A percentile compares a stretch with the other conserved stretches of the same genome.
Evolutionary conservation across 30 jellyfish, hydroid and myxozoan genomes (phyloP).

Genomic region (Nemopilema nomurai): DNA sequence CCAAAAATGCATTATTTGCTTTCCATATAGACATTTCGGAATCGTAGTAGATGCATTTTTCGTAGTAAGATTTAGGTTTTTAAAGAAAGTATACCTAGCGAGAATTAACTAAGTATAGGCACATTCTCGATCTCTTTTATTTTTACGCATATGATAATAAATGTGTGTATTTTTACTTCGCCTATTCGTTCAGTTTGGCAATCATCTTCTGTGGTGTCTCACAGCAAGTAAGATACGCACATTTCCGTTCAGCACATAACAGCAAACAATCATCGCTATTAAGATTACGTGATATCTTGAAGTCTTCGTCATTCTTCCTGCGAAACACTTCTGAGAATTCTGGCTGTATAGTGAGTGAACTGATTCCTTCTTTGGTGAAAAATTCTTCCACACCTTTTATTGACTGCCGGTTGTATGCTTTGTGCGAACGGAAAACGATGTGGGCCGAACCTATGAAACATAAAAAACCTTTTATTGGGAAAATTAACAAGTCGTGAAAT

Average conservation of each 20-base stretch:
- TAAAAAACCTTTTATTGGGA: no score
- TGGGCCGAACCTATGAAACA: constrained; percentile 86
- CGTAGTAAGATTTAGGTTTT: no score
- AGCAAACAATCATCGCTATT: constrained; percentile 34
- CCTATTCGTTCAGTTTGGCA: constrained; percentile 12
- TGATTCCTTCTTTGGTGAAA: constrained; percentile 77
- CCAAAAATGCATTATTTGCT: no score
- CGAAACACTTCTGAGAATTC: constrained; percentile 55
- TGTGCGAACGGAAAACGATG: constrained; percentile 61
- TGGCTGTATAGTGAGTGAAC: constrained; percentile 83
- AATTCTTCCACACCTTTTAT: constrained; percentile 31
- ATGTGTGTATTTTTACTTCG: not conserved
- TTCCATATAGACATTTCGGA: no score
- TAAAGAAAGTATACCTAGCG: no score
- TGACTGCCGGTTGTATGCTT: constrained; percentile 38
- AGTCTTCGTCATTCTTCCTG: not conserved
- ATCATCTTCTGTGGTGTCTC: constrained; percentile 47
- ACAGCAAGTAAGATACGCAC: constrained; percentile 46
- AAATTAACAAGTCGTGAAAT: no score
- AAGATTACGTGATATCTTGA: not conserved
- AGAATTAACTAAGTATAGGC: no score
- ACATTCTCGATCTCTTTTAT: no score
- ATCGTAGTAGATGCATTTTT: no score
- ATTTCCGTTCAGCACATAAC: constrained; percentile 33
- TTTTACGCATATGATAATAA: no score